Evolutionary conservation across 2,113 vertebrate species (phyloP).

Genomic region (Xiphorhynchus elegans): DNA sequence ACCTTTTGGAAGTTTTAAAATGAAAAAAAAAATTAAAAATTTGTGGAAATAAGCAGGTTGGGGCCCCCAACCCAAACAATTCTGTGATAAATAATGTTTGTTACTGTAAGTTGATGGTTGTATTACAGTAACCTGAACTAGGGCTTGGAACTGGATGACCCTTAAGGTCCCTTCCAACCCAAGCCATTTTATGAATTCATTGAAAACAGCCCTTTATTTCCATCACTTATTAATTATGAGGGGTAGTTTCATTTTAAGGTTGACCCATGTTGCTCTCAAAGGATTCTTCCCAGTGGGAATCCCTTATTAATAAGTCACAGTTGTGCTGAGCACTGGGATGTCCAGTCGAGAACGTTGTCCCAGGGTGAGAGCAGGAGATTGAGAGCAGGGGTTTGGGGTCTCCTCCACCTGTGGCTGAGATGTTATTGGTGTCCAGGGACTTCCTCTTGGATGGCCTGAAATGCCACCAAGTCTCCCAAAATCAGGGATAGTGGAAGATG

Average conservation of each 20-base stretch:
- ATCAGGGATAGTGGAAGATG: background rate
- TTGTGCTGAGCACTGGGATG: background rate
- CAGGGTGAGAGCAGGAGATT: accelerated
- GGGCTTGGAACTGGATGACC: background rate
- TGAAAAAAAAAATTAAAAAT: background rate
- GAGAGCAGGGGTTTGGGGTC: accelerated
- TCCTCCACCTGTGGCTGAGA: accelerated
- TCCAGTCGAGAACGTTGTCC: accelerated
- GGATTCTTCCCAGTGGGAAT: background rate
- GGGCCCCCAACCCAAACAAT: background rate
- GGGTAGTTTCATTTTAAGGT: background rate
- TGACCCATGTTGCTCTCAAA: background rate
- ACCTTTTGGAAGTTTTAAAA: background rate
- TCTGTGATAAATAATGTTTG: background rate
- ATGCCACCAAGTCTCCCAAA: background rate
- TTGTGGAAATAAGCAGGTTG: background rate
- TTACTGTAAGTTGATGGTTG: background rate
- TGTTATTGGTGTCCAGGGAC: accelerated
- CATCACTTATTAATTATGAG: background rate
- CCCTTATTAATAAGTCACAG: too few species aligned
- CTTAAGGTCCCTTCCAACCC: background rate
- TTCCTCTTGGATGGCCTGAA: background rate
- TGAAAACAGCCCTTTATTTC: background rate
- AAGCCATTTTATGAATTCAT: background rate
- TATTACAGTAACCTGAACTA: background rate